Evolutionary conservation across 2,113 vertebrate genomes (phyloP), one percentile per base, ranked within the genome.

Genomic region (Mesembrinibis cayennensis): DNA sequence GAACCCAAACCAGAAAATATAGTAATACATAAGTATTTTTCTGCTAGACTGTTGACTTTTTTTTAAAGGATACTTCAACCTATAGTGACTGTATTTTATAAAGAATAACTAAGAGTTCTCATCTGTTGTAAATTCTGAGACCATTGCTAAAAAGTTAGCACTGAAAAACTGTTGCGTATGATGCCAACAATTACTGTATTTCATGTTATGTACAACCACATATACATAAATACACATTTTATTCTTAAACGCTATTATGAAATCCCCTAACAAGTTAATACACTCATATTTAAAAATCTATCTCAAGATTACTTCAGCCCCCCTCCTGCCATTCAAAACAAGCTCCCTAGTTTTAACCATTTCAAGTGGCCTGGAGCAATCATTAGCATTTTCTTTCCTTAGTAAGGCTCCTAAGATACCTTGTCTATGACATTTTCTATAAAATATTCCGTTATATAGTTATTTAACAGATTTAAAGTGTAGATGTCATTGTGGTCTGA

Each of bases 391-490:
- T 78, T 44, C 40, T 73, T 77, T 74, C 78, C 82, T 56, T 59
- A 42, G 42, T 25, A 82, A 71, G 77, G 93, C 63, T 95, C 82
- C 86, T 78, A 84, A 91, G 85, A 71, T 93, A 89, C 77, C 66
- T 87, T 70, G 42, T 67, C 89, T 50, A 58, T 36, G 69, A 89
- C 74, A 91, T 92, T 95, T 91, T 91, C 95, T 96, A 95, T 96
- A 95, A 98, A 98, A 97, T 96, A 97, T 93, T 96, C 96, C 40
- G 52, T 95, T 97, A 80, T 44, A 97, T 89, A 92, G 89, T 97
- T 98, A 98, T 97, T 98, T 98, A 98, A 97, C 98, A 98, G 97
- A 98, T 99, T 98, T 98, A 98, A 99, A 98, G 92, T 94, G 66
- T 94, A 98, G 97, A 98, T 98, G 98, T 98, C 98, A 97, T 87